Conservation (phyloP, 2,797 vertebrate genomes). For the Acanthornis magna region DNA sequence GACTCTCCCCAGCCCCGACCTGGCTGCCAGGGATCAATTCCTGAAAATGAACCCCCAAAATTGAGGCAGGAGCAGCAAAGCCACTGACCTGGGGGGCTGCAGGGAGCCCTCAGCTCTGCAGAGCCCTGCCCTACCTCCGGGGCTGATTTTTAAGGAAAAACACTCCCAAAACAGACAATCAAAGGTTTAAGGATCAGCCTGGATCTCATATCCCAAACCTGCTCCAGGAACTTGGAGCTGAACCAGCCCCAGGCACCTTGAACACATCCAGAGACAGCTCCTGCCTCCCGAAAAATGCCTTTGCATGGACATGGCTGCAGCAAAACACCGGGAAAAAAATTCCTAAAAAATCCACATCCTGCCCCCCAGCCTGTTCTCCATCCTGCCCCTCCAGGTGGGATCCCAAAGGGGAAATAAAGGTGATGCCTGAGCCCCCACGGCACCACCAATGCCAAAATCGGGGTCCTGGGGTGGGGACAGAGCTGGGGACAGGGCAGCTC, state of each 20-base stretch:
- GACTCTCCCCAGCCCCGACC: not conserved
- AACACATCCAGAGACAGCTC: not conserved
- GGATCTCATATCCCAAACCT: fast-evolving
- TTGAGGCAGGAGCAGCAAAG: fast-evolving
- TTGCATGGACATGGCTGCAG: too few species aligned
- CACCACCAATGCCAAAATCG: not conserved
- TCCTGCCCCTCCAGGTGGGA: not conserved
- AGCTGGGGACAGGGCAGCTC: not conserved
- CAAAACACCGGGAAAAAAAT: not conserved
- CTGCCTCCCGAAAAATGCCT: not conserved
- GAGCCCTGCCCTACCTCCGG: fast-evolving
- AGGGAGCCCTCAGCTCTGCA: not conserved
- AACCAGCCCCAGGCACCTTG: not conserved
- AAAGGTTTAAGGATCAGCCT: not conserved
- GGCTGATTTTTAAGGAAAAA: not conserved
- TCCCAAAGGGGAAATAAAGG: not conserved
- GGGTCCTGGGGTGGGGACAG: not conserved
- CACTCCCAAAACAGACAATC: fast-evolving
- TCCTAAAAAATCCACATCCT: not conserved
- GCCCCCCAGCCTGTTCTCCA: too few species aligned
- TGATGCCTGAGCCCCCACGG: not conserved
- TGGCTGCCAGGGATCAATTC: not conserved
- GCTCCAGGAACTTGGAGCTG: not conserved
- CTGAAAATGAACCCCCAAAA: fast-evolving
- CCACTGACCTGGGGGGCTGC: fast-evolving